A percentile compares a stretch with the other conserved stretches of the same genome.
phyloP scores from a whole-genome alignment of 2,113 vertebrate genomes.

The Tylochromis polylepis region DNA sequence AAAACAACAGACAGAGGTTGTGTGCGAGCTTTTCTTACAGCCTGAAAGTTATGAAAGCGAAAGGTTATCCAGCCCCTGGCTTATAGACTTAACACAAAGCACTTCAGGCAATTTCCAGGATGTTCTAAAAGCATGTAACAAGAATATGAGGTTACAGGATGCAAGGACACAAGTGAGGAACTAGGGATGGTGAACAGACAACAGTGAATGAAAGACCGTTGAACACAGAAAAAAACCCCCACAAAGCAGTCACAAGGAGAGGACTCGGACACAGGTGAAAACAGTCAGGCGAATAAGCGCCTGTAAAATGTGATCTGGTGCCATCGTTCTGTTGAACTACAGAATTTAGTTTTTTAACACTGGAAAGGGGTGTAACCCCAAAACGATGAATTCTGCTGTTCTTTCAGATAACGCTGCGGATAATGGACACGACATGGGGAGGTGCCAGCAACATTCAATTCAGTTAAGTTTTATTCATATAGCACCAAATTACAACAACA shows the following conservation, averaged over 20 bases:
- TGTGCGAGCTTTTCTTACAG: neutral
- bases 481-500: neutral
- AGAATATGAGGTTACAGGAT: no score
- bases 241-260: neutral
- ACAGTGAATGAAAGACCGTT: neutral
- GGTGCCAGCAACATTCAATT: neutral
- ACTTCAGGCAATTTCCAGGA: neutral
- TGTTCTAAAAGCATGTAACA: no score
- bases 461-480: neutral
- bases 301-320: neutral
- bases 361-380: neutral
- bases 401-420: neutral
- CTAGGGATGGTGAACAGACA: neutral
- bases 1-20: neutral
- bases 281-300: neutral
- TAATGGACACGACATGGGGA: neutral
- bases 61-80: neutral
- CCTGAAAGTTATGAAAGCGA: neutral
- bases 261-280: neutral
- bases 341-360: rapidly evolving
- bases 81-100: neutral
- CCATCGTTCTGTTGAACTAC: neutral
- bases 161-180: no score
- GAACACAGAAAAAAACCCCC: neutral
- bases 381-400: neutral